These are phyloP conservation scores for Pandion haliaetus DNA, from an alignment of 2,113 vertebrate species.

Conservation along the genomic window DNA sequence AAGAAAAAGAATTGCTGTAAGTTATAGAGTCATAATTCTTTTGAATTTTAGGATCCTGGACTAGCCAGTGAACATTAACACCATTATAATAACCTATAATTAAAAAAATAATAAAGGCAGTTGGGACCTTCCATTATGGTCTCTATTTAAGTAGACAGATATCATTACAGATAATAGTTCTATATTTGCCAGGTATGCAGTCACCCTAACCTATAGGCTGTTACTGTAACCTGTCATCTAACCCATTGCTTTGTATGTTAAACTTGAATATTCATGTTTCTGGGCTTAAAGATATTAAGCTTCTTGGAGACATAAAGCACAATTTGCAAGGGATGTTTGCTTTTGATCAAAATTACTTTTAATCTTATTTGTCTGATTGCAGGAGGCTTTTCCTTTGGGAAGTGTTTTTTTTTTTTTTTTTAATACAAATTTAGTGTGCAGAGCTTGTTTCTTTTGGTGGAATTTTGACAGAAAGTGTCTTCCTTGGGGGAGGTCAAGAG, in stretches of 20 bases:
- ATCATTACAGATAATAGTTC: conserved; percentile 25
- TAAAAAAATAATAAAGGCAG: conserved; percentile 55
- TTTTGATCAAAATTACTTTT: neutral
- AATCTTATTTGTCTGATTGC: conserved; percentile 38
- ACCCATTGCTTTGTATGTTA: neutral
- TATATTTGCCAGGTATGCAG: conserved; percentile 19
- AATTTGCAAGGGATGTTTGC: neutral
- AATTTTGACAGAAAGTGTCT: conserved; percentile 87
- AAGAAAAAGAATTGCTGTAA: conserved; percentile 54
- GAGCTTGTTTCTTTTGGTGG: conserved; percentile 73
- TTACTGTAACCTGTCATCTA: conserved; percentile 11
- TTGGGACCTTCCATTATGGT: conserved; percentile 41
- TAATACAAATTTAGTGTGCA: conserved; percentile 55
- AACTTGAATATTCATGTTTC: neutral
- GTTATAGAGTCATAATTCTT: conserved; percentile 55
- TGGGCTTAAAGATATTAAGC: neutral
- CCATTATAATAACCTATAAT: conserved; percentile 44
- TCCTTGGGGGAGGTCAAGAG: conserved; percentile 95
- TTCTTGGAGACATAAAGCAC: conserved; percentile 7
- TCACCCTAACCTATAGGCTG: conserved; percentile 35
- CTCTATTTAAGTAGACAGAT: conserved; percentile 40
- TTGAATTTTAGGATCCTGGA: conserved; percentile 32
- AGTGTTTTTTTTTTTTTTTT: neutral
- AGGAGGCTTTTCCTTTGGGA: conserved; percentile 38
- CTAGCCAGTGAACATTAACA: conserved; percentile 42